Conservation (phyloP, 2,888 invertebrate species). For the Rhopalosiphum nymphaeae region DNA sequence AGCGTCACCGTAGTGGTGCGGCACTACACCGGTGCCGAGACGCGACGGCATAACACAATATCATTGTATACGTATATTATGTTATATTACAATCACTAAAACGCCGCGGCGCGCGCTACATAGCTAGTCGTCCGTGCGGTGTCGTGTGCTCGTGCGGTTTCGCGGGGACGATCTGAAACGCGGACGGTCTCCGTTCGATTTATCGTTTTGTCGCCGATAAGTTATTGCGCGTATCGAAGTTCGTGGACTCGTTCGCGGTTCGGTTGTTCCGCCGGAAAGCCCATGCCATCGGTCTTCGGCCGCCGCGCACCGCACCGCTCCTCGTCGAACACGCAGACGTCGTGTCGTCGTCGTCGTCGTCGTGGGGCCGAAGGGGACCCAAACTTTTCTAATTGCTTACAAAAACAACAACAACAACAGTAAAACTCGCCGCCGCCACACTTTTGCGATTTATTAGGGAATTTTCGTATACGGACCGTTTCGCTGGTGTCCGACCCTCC, state of each 20-base stretch:
- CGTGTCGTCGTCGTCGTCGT: neutral
- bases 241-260: conserved; percentile 53
- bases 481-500: neutral
- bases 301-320: neutral
- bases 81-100: too few species aligned
- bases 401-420: conserved; percentile 50
- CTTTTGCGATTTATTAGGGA: conserved; percentile 31
- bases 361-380: neutral
- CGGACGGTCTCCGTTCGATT: conserved; percentile 44
- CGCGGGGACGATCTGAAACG: neutral
- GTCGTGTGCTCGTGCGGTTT: neutral
- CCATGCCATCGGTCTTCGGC: conserved; percentile 30
- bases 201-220: conserved; percentile 58
- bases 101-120: too few species aligned
- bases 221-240: conserved; percentile 47
- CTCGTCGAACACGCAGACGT: neutral
- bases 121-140: too few species aligned
- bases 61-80: too few species aligned
- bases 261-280: conserved; percentile 24
- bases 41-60: too few species aligned
- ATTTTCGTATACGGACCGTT: conserved; percentile 45
- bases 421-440: conserved; percentile 39
- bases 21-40: too few species aligned
- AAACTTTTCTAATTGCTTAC: conserved; percentile 61
- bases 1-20: too few species aligned